Percentiles rank a stretch among this genome's conserved stretches.
These are phyloP conservation scores for Colaptes auratus DNA, from an alignment of 2,113 vertebrate species.

Conservation along the genomic window DNA sequence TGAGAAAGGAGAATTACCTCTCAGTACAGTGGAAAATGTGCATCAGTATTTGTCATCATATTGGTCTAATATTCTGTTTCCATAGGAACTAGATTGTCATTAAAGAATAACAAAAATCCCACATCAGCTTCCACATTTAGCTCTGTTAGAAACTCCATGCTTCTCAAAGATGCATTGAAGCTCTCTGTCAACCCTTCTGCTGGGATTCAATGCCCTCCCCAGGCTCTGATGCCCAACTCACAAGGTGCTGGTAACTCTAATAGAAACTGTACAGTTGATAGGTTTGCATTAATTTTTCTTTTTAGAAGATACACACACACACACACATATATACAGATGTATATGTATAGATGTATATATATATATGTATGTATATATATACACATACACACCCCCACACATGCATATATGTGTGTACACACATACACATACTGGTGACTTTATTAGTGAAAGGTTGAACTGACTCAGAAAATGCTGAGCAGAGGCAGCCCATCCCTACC, in stretches of 20 bases:
- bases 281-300: not conserved
- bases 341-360: no score
- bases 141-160: not conserved
- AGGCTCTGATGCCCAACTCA: fast-evolving
- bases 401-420: no score
- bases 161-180: not conserved
- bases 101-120: not conserved
- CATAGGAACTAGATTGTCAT: not conserved
- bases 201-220: not conserved
- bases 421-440: not conserved
- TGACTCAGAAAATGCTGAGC: not conserved
- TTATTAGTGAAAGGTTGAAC: not conserved
- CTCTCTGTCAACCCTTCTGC: not conserved
- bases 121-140: not conserved
- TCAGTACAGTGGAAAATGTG: conserved; percentile 23
- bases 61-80: conserved; percentile 14
- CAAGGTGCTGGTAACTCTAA: fast-evolving
- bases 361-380: no score
- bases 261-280: not conserved
- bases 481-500: fast-evolving
- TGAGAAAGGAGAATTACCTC: conserved; percentile 19
- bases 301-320: not conserved
- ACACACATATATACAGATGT: no score
- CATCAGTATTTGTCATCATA: conserved; percentile 3
- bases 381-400: no score